phyloP scores from a whole-genome alignment of 2,888 invertebrate genomes.

The Mamestra brassicae region DNA sequence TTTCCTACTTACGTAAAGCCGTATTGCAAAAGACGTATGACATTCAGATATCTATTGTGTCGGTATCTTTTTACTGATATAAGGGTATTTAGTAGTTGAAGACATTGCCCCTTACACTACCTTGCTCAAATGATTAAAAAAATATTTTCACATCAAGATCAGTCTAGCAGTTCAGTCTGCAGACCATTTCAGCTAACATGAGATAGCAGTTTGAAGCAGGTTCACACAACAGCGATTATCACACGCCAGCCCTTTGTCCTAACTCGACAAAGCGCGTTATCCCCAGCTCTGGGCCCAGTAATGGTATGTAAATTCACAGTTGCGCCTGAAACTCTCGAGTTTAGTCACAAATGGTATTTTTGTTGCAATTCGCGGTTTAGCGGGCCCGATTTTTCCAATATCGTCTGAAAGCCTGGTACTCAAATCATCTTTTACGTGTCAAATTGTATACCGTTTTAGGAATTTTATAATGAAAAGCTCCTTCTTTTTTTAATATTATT shows the following conservation, averaged over 20 bases:
- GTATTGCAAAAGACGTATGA: background rate
- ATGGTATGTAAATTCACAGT: slow-evolving; percentile 74
- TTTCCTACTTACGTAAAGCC: too few species aligned
- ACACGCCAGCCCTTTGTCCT: background rate
- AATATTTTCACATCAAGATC: too few species aligned
- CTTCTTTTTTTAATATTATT: background rate
- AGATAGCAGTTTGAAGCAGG: background rate
- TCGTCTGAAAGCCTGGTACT: slow-evolving; percentile 11
- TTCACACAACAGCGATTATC: slow-evolving; percentile 7
- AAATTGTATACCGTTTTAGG: slow-evolving; percentile 7
- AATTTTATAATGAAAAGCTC: background rate
- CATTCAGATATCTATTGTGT: background rate
- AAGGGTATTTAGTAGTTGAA: background rate
- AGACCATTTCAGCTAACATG: slow-evolving; percentile 4
- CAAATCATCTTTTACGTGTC: slow-evolving; percentile 26
- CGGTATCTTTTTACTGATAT: background rate
- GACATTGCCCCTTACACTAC: background rate
- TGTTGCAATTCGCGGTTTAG: slow-evolving; percentile 25
- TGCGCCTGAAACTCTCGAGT: slow-evolving; percentile 65
- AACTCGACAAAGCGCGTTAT: slow-evolving; percentile 10
- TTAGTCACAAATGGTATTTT: slow-evolving; percentile 52
- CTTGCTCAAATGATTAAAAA: background rate
- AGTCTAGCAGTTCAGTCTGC: background rate
- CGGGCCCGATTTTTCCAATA: slow-evolving; percentile 23
- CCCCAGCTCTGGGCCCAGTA: slow-evolving; percentile 53